phyloP scores from a whole-genome alignment of 2,113 vertebrate species.

The Lycaon pictus region DNA sequence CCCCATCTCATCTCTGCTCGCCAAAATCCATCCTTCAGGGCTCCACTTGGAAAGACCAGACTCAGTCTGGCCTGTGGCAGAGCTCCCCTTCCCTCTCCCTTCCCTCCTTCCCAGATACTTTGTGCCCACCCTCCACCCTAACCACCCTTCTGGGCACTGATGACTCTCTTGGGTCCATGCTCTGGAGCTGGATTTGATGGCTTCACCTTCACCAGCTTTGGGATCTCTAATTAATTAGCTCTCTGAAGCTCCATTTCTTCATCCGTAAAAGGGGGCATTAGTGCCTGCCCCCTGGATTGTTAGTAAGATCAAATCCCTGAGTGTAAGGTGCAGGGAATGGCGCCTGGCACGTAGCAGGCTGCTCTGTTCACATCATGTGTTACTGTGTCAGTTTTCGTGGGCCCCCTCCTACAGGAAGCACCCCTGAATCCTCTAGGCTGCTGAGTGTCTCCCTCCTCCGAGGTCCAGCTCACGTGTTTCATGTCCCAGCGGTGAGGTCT shows the following conservation, averaged over 20 bases:
- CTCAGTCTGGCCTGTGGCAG: background rate
- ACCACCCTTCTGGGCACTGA: background rate
- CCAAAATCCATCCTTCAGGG: background rate
- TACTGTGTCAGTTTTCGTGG: background rate
- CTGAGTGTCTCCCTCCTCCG: background rate
- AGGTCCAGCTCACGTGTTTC: background rate
- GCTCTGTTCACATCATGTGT: fast-evolving
- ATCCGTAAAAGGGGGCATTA: background rate
- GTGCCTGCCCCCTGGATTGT: background rate
- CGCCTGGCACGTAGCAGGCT: background rate
- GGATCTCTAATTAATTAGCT: background rate
- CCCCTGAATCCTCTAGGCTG: background rate
- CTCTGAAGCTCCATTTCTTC: background rate
- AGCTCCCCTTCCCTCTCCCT: background rate
- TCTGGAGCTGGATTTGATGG: background rate
- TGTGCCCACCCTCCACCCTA: background rate
- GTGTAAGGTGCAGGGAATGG: background rate
- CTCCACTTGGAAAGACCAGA: no score
- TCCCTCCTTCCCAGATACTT: no score
- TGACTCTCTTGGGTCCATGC: background rate
- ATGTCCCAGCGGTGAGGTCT: background rate
- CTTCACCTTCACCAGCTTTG: background rate
- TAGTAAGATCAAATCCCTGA: background rate
- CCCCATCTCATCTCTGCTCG: background rate
- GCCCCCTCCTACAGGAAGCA: background rate